A percentile compares a stretch with the other conserved stretches of the same genome.
phyloP scores from a whole-genome alignment of 2,888 invertebrate species.

The Chromoteleia sp. region DNA sequence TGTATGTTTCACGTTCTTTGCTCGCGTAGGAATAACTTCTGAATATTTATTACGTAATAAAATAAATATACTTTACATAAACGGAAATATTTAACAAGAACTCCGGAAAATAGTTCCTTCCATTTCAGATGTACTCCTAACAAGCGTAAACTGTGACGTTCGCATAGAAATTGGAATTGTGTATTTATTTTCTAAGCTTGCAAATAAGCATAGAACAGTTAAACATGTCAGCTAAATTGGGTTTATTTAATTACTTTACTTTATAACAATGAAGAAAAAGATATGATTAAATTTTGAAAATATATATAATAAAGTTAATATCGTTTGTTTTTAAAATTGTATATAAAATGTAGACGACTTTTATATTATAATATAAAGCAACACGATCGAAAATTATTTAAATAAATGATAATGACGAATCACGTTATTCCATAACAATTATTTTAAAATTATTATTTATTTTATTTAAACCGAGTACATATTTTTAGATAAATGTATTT shows the following conservation, averaged over 20 bases:
- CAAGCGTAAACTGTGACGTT: constrained; percentile 53
- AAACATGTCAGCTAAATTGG: constrained; percentile 5
- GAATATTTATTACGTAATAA: constrained; percentile 18
- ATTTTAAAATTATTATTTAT: too few relatives aligned
- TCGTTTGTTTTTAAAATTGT: too few relatives aligned
- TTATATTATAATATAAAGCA: too few relatives aligned
- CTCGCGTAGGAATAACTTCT: background rate
- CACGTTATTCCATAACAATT: too few relatives aligned
- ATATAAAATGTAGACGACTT: too few relatives aligned
- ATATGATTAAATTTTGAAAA: background rate
- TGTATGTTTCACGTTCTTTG: constrained; percentile 2
- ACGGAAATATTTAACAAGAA: constrained; percentile 39
- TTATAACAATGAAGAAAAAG: too few relatives aligned
- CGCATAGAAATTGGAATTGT: constrained; percentile 43
- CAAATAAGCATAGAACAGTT: constrained; percentile 16
- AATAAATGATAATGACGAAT: too few relatives aligned
- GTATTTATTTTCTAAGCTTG: constrained; percentile 28
- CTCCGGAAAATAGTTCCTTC: constrained; percentile 34
- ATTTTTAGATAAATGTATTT: too few relatives aligned
- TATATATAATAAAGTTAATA: too few relatives aligned
- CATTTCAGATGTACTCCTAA: constrained; percentile 32
- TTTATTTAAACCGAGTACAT: too few relatives aligned
- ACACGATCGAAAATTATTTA: too few relatives aligned
- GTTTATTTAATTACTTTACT: background rate
- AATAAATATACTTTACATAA: constrained; percentile 39